These are phyloP conservation scores for Somateria mollissima DNA, from an alignment of 2,797 vertebrate genomes.

Conservation along the genomic window DNA sequence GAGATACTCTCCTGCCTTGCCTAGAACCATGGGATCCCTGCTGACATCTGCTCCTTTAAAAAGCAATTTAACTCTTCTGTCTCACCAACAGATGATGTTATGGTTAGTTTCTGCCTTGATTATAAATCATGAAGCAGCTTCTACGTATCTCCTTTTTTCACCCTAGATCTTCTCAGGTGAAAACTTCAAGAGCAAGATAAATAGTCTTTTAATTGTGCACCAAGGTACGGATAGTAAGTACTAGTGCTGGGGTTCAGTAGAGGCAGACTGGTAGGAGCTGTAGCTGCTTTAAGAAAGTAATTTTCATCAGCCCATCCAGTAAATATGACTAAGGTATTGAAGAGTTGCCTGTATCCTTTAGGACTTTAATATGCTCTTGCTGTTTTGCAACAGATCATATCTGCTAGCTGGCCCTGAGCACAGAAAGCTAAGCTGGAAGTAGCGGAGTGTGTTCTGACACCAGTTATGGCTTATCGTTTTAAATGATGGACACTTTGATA, in stretches of 20 bases:
- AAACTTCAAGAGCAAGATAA: not conserved
- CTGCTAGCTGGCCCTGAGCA: not conserved
- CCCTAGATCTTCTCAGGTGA: not conserved
- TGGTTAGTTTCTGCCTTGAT: not conserved
- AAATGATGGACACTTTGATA: not conserved
- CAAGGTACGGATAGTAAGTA: not conserved
- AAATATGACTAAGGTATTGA: not conserved
- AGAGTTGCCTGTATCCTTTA: not conserved
- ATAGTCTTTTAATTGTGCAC: not conserved
- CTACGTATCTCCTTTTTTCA: not conserved
- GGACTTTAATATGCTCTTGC: not conserved
- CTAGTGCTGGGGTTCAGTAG: not conserved
- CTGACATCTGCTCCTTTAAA: not conserved
- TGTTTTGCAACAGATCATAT: not conserved
- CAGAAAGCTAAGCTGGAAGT: not conserved
- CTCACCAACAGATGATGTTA: not conserved
- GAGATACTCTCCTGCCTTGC: not conserved
- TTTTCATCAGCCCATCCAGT: not conserved
- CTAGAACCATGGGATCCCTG: not conserved
- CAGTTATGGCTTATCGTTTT: not conserved
- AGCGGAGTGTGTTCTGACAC: not conserved
- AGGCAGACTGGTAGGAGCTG: not conserved
- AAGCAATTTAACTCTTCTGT: not conserved
- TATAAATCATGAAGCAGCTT: not conserved
- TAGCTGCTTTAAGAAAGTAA: not conserved